Evolutionary conservation across 2,888 invertebrate species (phyloP).

Genomic region (Priocnemis perturbator): DNA sequence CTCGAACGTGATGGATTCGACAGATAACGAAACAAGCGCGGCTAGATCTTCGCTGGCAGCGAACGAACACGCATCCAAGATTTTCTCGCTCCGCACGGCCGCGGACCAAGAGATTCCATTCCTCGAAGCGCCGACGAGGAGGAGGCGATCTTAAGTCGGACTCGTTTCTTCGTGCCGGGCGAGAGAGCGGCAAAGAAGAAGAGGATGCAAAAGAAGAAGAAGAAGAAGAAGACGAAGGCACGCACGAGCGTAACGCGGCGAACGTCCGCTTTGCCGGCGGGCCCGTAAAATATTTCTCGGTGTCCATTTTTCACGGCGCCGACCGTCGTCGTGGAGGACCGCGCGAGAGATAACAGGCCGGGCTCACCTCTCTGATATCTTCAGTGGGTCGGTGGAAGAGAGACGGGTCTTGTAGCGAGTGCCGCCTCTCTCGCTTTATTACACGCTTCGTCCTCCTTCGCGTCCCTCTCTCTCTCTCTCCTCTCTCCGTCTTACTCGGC

Average conservation of each 20-base stretch:
- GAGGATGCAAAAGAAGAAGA: neutral
- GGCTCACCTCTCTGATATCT: conserved; percentile 55
- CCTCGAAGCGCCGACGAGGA: too few relatives aligned
- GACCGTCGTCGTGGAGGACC: conserved; percentile 56
- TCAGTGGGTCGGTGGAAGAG: conserved; percentile 39
- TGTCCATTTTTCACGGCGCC: conserved; percentile 71
- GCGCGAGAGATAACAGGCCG: conserved; percentile 56
- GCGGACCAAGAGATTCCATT: too few relatives aligned
- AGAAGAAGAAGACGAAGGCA: conserved; percentile 2
- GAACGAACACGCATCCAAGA: too few relatives aligned
- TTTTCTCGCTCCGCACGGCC: too few relatives aligned
- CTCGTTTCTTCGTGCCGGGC: too few relatives aligned
- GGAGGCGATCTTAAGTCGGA: too few relatives aligned
- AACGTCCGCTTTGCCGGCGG: conserved; percentile 19
- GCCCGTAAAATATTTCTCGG: conserved; percentile 61
- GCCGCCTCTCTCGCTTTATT: conserved; percentile 6
- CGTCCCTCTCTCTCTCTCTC: conserved; percentile 53
- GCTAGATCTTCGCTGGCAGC: too few relatives aligned
- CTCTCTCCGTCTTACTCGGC: conserved; percentile 44
- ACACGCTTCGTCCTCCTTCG: conserved; percentile 8
- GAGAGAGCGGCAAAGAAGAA: neutral
- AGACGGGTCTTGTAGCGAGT: neutral
- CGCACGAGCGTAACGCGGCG: conserved; percentile 10
- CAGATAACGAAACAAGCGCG: too few relatives aligned
- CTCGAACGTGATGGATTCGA: too few relatives aligned